A percentile compares a stretch with the other conserved stretches of the same genome.
Conservation (phyloP, 2,113 vertebrate species). For the Chunga burmeisteri region DNA sequence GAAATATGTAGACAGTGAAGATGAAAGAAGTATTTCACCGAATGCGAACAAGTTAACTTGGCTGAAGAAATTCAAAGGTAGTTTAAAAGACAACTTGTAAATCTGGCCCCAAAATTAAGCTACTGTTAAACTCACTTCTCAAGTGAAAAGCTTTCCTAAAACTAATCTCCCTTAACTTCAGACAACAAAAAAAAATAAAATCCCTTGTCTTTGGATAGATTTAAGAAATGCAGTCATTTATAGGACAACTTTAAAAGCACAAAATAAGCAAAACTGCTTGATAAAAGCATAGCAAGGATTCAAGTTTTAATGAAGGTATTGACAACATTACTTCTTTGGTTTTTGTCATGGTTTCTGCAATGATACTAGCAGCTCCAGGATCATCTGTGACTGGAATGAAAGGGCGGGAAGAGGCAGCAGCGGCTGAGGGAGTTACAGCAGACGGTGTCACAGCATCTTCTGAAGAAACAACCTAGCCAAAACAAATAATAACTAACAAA, state of each 20-base stretch:
- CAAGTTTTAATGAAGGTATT: not conserved
- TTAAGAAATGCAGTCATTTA: not conserved
- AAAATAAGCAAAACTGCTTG: not conserved
- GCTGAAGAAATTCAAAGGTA: not conserved
- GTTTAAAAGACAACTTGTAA: not conserved
- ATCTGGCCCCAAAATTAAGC: not conserved
- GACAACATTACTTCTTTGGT: conserved; percentile 85
- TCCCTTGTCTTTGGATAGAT: not conserved
- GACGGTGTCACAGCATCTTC: conserved; percentile 92
- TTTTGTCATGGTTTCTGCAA: conserved; percentile 99
- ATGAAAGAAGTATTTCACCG: not conserved
- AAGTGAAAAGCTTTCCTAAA: not conserved
- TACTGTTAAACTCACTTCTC: not conserved
- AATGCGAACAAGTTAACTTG: not conserved
- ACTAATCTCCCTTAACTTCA: not conserved
- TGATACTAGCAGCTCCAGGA: conserved; percentile 97
- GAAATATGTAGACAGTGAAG: not conserved
- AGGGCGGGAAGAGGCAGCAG: conserved; percentile 89
- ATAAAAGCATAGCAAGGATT: not conserved
- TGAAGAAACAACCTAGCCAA: conserved; percentile 81
- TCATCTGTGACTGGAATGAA: conserved; percentile 99
- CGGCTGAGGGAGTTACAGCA: conserved; percentile 91
- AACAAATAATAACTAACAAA: not conserved
- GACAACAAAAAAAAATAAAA: not conserved
- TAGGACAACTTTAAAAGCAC: not conserved